These are phyloP conservation scores for Gymnothorax reevesii DNA, from an alignment of 2,797 vertebrate species.

Conservation along the genomic window DNA sequence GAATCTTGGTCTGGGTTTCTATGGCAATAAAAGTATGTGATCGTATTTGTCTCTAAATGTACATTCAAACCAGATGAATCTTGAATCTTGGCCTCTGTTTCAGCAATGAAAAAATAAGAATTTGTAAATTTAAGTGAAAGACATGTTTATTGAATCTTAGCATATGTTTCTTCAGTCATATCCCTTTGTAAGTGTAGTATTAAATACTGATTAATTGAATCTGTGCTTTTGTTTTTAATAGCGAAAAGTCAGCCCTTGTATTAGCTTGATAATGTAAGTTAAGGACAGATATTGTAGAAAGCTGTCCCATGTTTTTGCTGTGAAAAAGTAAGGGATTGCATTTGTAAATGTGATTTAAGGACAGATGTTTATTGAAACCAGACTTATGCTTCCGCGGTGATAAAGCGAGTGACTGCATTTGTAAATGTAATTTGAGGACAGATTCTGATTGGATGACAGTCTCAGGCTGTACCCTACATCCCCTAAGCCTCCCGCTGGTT, in stretches of 20 bases:
- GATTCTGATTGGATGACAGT: background rate
- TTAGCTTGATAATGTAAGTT: background rate
- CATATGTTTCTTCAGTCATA: background rate
- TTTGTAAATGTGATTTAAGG: background rate
- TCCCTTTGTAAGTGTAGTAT: background rate
- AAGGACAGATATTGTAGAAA: background rate
- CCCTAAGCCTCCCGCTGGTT: background rate
- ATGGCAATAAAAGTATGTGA: too few relatives aligned
- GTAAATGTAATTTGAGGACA: too few relatives aligned
- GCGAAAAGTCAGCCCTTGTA: background rate
- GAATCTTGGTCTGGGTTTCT: too few relatives aligned
- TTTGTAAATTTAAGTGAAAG: too few relatives aligned
- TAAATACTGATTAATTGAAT: background rate
- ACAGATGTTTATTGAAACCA: background rate
- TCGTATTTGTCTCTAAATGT: too few relatives aligned
- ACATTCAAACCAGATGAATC: too few relatives aligned
- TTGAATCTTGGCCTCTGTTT: too few relatives aligned
- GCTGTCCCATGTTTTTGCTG: background rate
- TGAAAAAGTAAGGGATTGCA: background rate
- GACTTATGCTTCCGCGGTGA: background rate
- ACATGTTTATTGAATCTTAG: too few relatives aligned
- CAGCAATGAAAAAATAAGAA: too few relatives aligned
- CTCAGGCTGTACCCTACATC: background rate
- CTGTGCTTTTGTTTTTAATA: background rate
- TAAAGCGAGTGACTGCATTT: too few relatives aligned